phyloP scores from a whole-genome alignment of 2,888 invertebrate species.

The Aproaerema taeniolella region DNA sequence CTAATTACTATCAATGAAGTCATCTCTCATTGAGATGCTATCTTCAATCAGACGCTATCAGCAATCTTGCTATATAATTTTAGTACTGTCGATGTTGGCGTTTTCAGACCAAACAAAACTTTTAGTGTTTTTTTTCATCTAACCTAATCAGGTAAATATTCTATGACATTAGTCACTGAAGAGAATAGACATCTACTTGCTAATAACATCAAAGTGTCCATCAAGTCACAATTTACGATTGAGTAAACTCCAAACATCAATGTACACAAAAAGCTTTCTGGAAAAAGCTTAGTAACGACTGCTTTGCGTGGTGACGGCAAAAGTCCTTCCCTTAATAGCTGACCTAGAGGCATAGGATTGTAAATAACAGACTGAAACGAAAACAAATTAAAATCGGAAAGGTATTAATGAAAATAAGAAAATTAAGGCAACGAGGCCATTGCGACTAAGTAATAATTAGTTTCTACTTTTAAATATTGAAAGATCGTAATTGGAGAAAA shows the following conservation, averaged over 20 bases:
- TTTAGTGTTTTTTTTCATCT: too few species aligned
- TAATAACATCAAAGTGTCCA: neutral
- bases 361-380: slow-evolving; percentile 3
- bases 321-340: slow-evolving; percentile 21
- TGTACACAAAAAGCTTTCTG: slow-evolving; percentile 18
- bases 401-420: too few species aligned
- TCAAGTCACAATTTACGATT: too few species aligned
- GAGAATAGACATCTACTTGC: neutral
- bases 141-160: too few species aligned
- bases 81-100: too few species aligned
- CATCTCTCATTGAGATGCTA: too few species aligned
- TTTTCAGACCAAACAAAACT: too few species aligned
- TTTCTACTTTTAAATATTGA: slow-evolving; percentile 23
- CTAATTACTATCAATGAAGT: neutral
- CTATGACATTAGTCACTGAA: too few species aligned
- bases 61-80: too few species aligned
- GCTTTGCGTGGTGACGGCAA: slow-evolving; percentile 26
- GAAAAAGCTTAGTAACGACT: slow-evolving; percentile 14
- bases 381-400: slow-evolving; percentile 5
- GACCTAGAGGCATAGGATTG: slow-evolving; percentile 16
- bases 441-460: slow-evolving; percentile 21
- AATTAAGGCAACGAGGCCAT: too few species aligned
- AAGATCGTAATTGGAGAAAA: slow-evolving; percentile 17
- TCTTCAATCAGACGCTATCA: too few species aligned
- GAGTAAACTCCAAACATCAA: too few species aligned